phyloP scores from a whole-genome alignment of 2,113 vertebrate genomes.

The Polypterus senegalus region DNA sequence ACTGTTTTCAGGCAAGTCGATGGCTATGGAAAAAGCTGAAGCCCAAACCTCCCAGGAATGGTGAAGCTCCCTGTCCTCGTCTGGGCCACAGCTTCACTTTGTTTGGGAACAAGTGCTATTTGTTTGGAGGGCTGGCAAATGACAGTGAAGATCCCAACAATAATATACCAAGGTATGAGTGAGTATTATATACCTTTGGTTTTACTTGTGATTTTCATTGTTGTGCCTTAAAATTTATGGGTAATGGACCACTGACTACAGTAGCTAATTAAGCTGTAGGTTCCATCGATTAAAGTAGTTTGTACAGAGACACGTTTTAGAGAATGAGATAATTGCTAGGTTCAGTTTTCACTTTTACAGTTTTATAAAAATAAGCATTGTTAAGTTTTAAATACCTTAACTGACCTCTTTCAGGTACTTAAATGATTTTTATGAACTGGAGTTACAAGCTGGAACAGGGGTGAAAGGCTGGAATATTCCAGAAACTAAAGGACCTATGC shows the following conservation, averaged over 20 bases:
- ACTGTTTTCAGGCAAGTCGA: slow-evolving; percentile 67
- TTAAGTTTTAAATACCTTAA: no score
- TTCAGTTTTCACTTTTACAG: no score
- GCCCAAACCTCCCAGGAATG: slow-evolving; percentile 62
- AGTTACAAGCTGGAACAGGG: slow-evolving; percentile 79
- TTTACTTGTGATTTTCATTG: background rate
- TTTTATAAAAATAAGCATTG: no score
- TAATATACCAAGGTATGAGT: slow-evolving; percentile 74
- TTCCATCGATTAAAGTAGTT: no score
- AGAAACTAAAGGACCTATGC: slow-evolving; percentile 67
- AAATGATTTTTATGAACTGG: slow-evolving; percentile 87
- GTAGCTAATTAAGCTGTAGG: no score
- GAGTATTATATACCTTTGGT: background rate
- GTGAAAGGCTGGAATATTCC: slow-evolving; percentile 80
- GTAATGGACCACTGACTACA: no score
- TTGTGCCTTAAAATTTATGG: background rate
- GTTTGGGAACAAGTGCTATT: slow-evolving; percentile 77
- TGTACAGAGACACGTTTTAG: no score
- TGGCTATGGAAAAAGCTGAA: slow-evolving; percentile 98
- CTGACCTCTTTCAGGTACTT: slow-evolving; percentile 57
- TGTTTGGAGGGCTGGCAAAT: slow-evolving; percentile 78
- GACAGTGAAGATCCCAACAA: slow-evolving; percentile 85
- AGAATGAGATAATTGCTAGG: no score
- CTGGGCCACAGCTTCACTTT: slow-evolving; percentile 79
- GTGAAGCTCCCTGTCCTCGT: slow-evolving; percentile 68